A percentile compares a stretch with the other conserved stretches of the same genome.
Conservation (phyloP, 2,797 vertebrate genomes). For the Nasua narica region DNA sequence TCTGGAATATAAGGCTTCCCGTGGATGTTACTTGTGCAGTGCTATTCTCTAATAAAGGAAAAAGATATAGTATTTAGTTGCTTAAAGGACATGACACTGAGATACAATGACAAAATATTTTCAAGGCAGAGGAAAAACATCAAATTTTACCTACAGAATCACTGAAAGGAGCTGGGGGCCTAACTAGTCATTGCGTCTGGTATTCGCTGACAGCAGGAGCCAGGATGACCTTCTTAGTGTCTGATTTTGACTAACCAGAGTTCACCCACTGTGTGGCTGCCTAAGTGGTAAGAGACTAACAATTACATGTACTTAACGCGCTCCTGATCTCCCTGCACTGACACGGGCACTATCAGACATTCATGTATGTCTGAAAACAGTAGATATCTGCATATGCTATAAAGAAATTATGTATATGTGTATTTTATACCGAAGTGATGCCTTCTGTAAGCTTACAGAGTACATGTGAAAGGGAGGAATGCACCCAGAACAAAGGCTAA, state of each 20-base stretch:
- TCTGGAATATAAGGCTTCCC: slow-evolving; percentile 76
- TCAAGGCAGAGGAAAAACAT: neutral
- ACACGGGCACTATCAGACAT: neutral
- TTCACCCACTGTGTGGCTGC: neutral
- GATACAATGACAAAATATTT: neutral
- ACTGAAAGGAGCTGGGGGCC: neutral
- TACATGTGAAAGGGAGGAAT: neutral
- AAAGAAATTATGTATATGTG: neutral
- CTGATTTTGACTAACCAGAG: neutral
- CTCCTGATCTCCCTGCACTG: neutral
- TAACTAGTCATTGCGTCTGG: neutral
- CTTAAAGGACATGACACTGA: neutral
- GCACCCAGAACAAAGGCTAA: neutral
- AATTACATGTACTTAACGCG: neutral
- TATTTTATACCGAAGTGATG: neutral
- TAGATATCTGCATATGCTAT: neutral
- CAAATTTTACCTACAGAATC: neutral
- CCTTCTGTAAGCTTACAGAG: neutral
- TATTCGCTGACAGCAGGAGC: neutral
- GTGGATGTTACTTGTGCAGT: slow-evolving; percentile 72
- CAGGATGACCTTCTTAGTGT: neutral
- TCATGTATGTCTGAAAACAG: neutral
- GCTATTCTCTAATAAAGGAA: slow-evolving; percentile 72
- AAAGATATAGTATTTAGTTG: neutral
- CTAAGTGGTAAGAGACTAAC: neutral